Evolutionary conservation across 2,888 invertebrate species (phyloP), one percentile per base, ranked within the genome.

Genomic region (Eristalis tenax): DNA sequence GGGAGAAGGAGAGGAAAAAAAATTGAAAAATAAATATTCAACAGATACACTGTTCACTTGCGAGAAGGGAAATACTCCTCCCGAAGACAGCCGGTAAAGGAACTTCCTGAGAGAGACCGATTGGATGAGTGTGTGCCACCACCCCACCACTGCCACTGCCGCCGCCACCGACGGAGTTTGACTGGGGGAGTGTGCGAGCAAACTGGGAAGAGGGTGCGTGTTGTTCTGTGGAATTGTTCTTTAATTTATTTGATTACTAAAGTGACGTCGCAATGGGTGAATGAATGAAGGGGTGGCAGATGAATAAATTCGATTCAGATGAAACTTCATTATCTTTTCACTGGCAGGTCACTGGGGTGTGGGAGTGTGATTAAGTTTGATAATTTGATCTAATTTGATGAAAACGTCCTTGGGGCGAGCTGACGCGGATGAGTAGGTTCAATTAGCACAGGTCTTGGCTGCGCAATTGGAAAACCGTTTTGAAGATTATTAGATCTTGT

Each of bases 221-320:
- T 87, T 87, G 40, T 83, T 83, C 78, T 83, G 83, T 87, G 83
- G 83, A 87, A 87, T 87, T 83, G 86, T 87, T 83, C 65, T 79
- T 82, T 83, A 87, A 87, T 87, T 87, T 87, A 87, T 87, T 87
- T 87, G 86, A 87, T 87, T 87, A 83, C 78, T 86, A 63, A 82
- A 86, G 82, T 82, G 85, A 86, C 82, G 77, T 82, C 50, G 50
- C 38, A 73, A 76, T 85, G 63, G 76, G 73, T 32, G 32, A 32
- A 82, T 77, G 77, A 23, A 71, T 38, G 13, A 84, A 86, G 82
- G 82, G 85, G 82, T 85, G 82, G 82, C 82, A 73, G 85, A 77
- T 82, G 82, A 81, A 85, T 82, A 77, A 64, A 85, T 74, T 85
- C 85, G 71, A 77, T 85, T 85, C 68, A 76, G 73, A 85, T 76